Percentiles rank a stretch among this genome's conserved stretches.
Evolutionary conservation across 2,113 vertebrate genomes (phyloP).

Genomic region (Nestor notabilis): DNA sequence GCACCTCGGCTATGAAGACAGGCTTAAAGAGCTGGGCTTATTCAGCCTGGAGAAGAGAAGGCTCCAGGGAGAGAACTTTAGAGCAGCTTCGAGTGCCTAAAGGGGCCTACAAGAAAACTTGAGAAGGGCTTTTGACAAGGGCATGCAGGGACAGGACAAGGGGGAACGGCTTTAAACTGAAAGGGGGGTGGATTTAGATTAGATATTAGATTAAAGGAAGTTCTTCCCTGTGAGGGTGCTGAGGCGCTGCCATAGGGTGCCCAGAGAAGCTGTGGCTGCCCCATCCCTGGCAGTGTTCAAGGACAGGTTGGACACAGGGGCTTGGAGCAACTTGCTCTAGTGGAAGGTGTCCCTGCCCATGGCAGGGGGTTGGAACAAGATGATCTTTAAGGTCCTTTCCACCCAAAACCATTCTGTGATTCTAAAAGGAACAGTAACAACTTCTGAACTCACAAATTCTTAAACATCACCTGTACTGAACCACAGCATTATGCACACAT

Average conservation of each 20-base stretch:
- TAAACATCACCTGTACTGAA: not conserved
- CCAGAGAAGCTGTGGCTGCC: not conserved
- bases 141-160: not conserved
- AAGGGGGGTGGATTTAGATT: not conserved
- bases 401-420: not conserved
- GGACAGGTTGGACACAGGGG: not conserved
- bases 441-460: not conserved
- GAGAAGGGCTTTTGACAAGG: not conserved
- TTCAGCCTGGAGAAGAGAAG: not conserved
- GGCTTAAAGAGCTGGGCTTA: not conserved
- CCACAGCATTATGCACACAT: accelerated
- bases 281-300: not conserved
- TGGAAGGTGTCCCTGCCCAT: not conserved
- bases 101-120: not conserved
- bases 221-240: not conserved
- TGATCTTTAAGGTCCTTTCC: not conserved
- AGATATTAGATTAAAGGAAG: not conserved
- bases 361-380: not conserved
- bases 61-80: not conserved
- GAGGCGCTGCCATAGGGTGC: not conserved
- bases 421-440: not conserved
- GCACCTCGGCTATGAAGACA: not conserved
- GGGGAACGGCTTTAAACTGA: not conserved
- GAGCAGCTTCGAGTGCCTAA: not conserved
- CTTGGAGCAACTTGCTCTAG: not conserved